A percentile compares a stretch with the other conserved stretches of the same genome.
Evolutionary conservation across 2,797 vertebrate species (phyloP).

Genomic region (Neosilurus mollespiculum): DNA sequence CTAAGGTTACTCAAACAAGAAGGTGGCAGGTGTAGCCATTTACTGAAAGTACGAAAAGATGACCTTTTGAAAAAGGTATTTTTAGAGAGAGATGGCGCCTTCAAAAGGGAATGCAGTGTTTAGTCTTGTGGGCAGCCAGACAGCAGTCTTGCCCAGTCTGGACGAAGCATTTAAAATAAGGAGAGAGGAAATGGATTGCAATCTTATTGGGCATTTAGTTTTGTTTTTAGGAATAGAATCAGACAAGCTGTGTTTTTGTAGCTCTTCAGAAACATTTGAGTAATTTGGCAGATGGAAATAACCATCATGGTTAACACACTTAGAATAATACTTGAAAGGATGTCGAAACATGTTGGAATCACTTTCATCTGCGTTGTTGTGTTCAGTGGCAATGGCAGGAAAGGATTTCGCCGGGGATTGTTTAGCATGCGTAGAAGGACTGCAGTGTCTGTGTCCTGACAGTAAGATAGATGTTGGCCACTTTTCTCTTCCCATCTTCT

Average conservation of each 20-base stretch:
- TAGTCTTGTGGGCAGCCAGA: constrained; percentile 38
- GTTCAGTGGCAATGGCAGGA: no score
- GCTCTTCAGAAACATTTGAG: not conserved
- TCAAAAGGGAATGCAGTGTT: constrained; percentile 22
- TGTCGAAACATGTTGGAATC: not conserved
- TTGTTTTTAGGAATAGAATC: not conserved
- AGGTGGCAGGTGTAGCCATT: not conserved
- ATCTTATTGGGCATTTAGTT: not conserved
- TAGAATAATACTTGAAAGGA: not conserved
- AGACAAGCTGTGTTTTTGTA: not conserved
- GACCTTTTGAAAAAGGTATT: constrained; percentile 26
- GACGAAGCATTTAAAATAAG: constrained; percentile 1
- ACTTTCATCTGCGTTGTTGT: not conserved
- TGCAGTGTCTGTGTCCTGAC: constrained; percentile 44
- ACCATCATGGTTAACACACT: not conserved
- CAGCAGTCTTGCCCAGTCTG: constrained; percentile 25
- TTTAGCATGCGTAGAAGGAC: constrained; percentile 14
- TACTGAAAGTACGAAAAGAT: constrained; percentile 10
- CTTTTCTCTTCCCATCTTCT: constrained; percentile 30
- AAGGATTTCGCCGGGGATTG: constrained; percentile 1
- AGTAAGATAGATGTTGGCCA: constrained; percentile 52
- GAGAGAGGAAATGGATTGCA: constrained; percentile 4
- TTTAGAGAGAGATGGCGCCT: constrained; percentile 7
- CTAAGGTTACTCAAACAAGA: not conserved
- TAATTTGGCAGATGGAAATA: not conserved